A percentile compares a stretch with the other conserved stretches of the same genome.
These are phyloP conservation scores for Melanocharis versteri DNA, from an alignment of 2,113 vertebrate species.

Conservation along the genomic window DNA sequence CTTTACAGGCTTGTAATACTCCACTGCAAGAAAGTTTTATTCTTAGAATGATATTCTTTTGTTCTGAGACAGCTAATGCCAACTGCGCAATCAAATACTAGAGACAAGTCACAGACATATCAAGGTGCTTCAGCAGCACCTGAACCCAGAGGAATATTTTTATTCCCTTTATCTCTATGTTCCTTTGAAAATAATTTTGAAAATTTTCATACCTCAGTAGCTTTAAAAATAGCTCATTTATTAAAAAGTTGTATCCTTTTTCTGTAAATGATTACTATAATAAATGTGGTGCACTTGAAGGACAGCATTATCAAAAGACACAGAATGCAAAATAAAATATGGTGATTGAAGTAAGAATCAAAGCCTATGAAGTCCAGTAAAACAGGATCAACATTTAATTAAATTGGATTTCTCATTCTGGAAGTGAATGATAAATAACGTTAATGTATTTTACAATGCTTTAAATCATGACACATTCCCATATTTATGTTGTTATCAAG, in stretches of 20 bases:
- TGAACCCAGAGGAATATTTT: background rate
- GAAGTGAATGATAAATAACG: slow-evolving; percentile 23
- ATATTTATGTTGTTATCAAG: slow-evolving; percentile 25
- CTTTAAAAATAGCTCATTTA: slow-evolving; percentile 16
- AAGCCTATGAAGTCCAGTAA: slow-evolving; percentile 7
- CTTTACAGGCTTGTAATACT: background rate
- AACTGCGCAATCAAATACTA: background rate
- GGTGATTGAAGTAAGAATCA: slow-evolving; percentile 16
- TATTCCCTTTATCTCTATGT: background rate
- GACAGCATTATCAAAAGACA: slow-evolving; percentile 1
- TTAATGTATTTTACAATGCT: slow-evolving; percentile 21
- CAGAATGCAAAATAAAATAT: background rate
- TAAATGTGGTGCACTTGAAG: background rate
- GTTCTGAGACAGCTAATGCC: background rate
- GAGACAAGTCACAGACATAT: background rate
- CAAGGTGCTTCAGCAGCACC: background rate
- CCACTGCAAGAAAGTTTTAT: background rate
- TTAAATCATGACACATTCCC: background rate
- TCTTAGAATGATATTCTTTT: background rate
- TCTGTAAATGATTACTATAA: background rate
- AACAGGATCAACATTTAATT: slow-evolving; percentile 47
- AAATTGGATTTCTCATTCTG: slow-evolving; percentile 56
- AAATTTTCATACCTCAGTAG: background rate
- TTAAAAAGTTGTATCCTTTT: background rate
- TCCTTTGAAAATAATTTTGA: background rate